phyloP scores from a whole-genome alignment of 2,888 invertebrate species.

The Argyresthia albistria region DNA sequence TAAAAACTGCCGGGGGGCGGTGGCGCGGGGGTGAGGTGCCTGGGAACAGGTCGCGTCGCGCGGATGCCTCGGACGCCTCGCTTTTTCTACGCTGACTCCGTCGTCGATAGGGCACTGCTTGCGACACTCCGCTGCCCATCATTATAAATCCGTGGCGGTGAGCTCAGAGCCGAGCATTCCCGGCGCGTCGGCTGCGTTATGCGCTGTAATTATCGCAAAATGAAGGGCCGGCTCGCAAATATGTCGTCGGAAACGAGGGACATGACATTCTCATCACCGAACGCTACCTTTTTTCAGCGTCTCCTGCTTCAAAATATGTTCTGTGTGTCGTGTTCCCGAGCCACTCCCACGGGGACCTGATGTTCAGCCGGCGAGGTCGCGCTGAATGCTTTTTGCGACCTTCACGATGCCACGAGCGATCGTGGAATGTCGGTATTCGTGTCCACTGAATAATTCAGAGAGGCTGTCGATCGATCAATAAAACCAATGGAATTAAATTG shows the following conservation, averaged over 20 bases:
- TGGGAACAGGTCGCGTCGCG: conserved; percentile 53
- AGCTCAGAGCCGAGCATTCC: conserved; percentile 63
- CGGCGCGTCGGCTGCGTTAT: conserved; percentile 58
- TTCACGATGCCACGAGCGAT: conserved; percentile 41
- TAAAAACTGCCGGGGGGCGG: conserved; percentile 34
- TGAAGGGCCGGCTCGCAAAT: conserved; percentile 64
- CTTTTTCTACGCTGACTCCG: conserved; percentile 43
- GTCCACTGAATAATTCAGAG: conserved; percentile 66
- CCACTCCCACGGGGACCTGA: conserved; percentile 51
- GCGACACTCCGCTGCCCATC: conserved; percentile 52
- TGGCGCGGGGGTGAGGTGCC: conserved; percentile 25
- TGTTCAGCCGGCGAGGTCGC: conserved; percentile 12
- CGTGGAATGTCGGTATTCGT: conserved; percentile 59
- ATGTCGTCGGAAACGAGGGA: conserved; percentile 68
- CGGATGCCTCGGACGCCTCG: conserved; percentile 43
- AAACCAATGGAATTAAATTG: conserved; percentile 65
- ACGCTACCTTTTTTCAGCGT: conserved; percentile 50
- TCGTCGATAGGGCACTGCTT: conserved; percentile 44
- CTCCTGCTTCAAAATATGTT: conserved; percentile 37
- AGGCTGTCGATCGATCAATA: conserved; percentile 68
- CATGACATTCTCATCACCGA: conserved; percentile 73
- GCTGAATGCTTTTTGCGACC: conserved; percentile 34
- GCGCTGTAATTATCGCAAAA: conserved; percentile 69
- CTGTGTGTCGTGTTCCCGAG: conserved; percentile 19
- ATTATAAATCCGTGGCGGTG: conserved; percentile 66